These are phyloP conservation scores for Pseudomyrmex pallidus DNA, from an alignment of 1,140 invertebrate species.

Conservation along the genomic window DNA sequence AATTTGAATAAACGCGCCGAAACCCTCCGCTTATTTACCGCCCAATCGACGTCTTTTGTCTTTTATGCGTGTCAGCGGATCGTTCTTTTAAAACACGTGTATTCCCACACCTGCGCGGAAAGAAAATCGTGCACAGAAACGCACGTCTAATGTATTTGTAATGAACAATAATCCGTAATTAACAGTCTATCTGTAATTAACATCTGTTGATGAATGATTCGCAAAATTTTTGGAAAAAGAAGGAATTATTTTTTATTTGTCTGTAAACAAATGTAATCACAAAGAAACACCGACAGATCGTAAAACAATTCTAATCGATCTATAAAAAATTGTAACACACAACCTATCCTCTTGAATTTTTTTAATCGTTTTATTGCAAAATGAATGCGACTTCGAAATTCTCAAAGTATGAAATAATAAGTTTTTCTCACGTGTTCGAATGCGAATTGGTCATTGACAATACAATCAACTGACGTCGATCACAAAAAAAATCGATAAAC, in stretches of 20 bases:
- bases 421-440: neutral
- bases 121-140: conserved; percentile 28
- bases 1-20: conserved; percentile 69
- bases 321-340: too few relatives aligned
- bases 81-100: conserved; percentile 49
- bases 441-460: neutral
- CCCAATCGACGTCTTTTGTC: conserved; percentile 6
- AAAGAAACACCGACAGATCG: too few relatives aligned
- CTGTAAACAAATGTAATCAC: too few relatives aligned
- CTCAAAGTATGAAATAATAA: neutral
- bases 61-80: conserved; percentile 18
- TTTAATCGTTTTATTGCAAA: too few relatives aligned
- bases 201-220: too few relatives aligned
- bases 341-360: too few relatives aligned
- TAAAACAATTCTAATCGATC: too few relatives aligned
- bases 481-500: conserved; percentile 42
- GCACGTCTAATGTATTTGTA: neutral
- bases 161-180: too few relatives aligned
- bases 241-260: neutral
- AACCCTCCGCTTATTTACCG: conserved; percentile 38
- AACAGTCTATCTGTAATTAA: neutral
- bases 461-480: neutral
- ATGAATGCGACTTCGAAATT: neutral
- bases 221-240: neutral
- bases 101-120: conserved; percentile 29